phyloP scores from a whole-genome alignment of 1,140 invertebrate species.

The Drosophila cardini region DNA sequence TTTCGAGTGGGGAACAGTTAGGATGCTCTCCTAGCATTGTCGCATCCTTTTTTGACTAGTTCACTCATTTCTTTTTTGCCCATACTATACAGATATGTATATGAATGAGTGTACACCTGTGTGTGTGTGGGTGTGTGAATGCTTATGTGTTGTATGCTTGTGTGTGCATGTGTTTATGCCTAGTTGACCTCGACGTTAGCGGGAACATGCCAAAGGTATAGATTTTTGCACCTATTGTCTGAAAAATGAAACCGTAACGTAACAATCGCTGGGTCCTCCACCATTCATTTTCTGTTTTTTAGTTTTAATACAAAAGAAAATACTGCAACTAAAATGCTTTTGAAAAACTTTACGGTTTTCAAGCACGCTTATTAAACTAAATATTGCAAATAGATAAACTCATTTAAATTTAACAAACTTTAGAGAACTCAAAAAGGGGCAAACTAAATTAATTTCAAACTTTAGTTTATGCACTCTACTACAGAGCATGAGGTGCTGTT shows the following conservation, averaged over 20 bases:
- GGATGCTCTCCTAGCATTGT: constrained; percentile 12
- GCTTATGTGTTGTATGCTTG: not conserved
- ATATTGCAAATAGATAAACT: too few species aligned
- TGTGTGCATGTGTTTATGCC: constrained; percentile 20
- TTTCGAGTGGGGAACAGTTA: not conserved
- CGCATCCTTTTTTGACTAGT: constrained; percentile 11
- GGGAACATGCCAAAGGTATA: constrained; percentile 58
- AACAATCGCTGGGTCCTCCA: constrained; percentile 10
- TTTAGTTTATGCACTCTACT: too few species aligned
- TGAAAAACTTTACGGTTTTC: too few species aligned
- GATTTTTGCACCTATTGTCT: constrained; percentile 67
- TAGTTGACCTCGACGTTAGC: constrained; percentile 41
- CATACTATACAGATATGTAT: not conserved
- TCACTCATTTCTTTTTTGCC: constrained; percentile 6
- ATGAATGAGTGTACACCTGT: too few species aligned
- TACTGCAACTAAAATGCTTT: too few species aligned
- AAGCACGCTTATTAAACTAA: too few species aligned
- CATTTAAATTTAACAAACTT: too few species aligned
- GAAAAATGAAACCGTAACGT: constrained; percentile 61
- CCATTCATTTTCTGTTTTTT: not conserved
- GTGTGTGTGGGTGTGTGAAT: not conserved
- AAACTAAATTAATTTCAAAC: too few species aligned
- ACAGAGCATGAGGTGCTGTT: not conserved
- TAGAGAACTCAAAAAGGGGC: too few species aligned
- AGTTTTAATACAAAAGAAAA: constrained; percentile 2